Evolutionary conservation across 1,140 invertebrate species (phyloP).

Genomic region (Drosophila pruinosa): DNA sequence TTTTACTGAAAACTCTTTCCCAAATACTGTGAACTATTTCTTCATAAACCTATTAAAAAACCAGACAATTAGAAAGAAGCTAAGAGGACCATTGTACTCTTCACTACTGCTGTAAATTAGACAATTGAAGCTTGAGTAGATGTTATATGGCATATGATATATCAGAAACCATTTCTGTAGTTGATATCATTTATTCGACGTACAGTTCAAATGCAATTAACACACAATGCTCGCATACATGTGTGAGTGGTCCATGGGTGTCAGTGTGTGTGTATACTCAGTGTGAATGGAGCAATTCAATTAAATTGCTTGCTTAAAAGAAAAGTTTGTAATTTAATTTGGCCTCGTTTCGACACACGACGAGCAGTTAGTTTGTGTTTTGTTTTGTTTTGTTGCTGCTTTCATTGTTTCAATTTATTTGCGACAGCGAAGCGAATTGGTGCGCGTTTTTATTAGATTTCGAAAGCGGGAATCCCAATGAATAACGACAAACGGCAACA

Average conservation of each 20-base stretch:
- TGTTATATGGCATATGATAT: too few relatives aligned
- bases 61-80: too few relatives aligned
- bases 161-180: not conserved
- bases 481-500: conserved; percentile 13
- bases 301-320: conserved; percentile 68
- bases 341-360: conserved; percentile 52
- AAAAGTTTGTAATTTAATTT: conserved; percentile 75
- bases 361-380: conserved; percentile 40
- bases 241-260: not conserved
- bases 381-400: not conserved
- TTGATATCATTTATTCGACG: conserved; percentile 7
- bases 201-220: conserved; percentile 24
- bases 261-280: not conserved
- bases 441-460: conserved; percentile 60
- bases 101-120: not conserved
- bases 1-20: too few relatives aligned
- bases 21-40: too few relatives aligned
- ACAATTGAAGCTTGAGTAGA: not conserved
- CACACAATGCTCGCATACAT: conserved; percentile 2
- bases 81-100: too few relatives aligned
- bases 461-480: conserved; percentile 32
- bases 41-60: too few relatives aligned
- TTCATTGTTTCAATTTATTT: conserved; percentile 53
- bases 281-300: conserved; percentile 55
- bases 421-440: conserved; percentile 3